phyloP scores from a whole-genome alignment of 2,113 vertebrate species.

The Entelurus aequoreus region DNA sequence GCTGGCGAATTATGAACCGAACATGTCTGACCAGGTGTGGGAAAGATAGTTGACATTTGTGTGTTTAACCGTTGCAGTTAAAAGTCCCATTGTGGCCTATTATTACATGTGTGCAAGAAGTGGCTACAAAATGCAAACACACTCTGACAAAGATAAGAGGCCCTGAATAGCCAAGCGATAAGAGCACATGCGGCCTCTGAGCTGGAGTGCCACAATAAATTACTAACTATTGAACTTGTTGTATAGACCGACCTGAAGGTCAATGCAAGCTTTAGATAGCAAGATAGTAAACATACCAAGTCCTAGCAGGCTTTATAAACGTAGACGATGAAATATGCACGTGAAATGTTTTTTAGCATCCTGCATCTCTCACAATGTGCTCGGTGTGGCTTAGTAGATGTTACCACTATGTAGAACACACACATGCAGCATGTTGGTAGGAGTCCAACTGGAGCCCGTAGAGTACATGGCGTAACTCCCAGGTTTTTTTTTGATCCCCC shows the following conservation, averaged over 20 bases:
- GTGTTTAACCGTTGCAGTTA: too few relatives aligned
- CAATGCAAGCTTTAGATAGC: slow-evolving; percentile 26
- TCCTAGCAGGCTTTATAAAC: not conserved
- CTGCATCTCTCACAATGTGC: not conserved
- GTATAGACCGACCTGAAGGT: slow-evolving; percentile 23
- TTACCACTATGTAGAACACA: not conserved
- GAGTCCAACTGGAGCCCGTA: not conserved
- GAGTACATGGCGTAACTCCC: not conserved
- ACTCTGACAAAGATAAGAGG: slow-evolving; percentile 17
- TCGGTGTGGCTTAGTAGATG: slow-evolving; percentile 6
- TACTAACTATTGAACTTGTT: slow-evolving; percentile 29
- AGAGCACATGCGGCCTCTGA: not conserved
- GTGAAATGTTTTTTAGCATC: not conserved
- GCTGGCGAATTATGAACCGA: too few relatives aligned
- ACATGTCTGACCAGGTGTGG: too few relatives aligned
- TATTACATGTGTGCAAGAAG: not conserved
- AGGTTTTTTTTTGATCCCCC: not conserved
- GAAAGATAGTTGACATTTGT: too few relatives aligned
- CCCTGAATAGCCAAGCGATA: slow-evolving; percentile 24
- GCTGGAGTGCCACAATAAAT: slow-evolving; percentile 32
- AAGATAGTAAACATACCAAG: not conserved
- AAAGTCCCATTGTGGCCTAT: not conserved
- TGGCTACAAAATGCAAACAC: not conserved
- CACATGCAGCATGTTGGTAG: not conserved
- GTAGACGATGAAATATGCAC: not conserved